A percentile compares a stretch with the other conserved stretches of the same genome.
Evolutionary conservation across 2,113 vertebrate species (phyloP).

Genomic region (Alosa alosa): DNA sequence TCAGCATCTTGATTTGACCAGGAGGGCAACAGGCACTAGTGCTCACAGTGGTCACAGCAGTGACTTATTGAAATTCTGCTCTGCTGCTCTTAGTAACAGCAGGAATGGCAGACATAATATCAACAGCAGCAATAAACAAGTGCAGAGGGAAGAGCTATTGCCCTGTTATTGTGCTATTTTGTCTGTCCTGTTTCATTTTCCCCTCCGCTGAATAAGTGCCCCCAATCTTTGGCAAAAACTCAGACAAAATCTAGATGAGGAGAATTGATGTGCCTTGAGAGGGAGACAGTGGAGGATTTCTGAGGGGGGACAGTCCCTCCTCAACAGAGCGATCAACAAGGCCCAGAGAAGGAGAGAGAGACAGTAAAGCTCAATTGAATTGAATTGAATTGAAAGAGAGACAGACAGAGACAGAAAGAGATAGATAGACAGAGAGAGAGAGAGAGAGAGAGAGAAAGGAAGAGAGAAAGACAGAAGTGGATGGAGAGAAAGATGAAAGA

Average conservation of each 20-base stretch:
- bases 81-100: neutral
- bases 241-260: neutral
- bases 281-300: neutral
- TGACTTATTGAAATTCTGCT: neutral
- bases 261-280: neutral
- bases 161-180: neutral
- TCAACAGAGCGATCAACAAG: no score
- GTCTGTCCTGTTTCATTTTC: neutral
- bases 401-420: neutral
- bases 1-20: no score
- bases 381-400: neutral
- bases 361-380: no score
- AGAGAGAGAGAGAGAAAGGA: neutral
- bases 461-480: neutral
- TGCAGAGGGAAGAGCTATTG: neutral
- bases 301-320: neutral
- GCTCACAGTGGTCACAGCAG: no score
- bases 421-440: neutral
- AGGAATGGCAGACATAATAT: neutral
- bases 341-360: neutral
- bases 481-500: neutral
- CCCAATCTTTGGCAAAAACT: neutral
- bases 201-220: neutral
- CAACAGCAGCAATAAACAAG: neutral
- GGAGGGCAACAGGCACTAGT: no score